Evolutionary conservation across 2,797 vertebrate species (phyloP), one percentile per base, ranked within the genome.

Genomic region (Acropternis orthonyx): DNA sequence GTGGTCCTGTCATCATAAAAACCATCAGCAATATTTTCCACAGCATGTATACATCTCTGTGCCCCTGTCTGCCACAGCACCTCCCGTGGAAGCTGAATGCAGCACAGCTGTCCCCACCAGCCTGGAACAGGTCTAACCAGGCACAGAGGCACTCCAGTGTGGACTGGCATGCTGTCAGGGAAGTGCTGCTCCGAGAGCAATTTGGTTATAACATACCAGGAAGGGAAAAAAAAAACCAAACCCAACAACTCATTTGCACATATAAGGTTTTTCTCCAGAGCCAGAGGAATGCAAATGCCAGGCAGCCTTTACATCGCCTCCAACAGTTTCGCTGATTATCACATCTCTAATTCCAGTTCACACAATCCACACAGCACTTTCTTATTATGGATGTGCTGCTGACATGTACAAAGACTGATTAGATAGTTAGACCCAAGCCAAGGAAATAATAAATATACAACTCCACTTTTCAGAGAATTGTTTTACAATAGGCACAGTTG

Each of bases 331-430:
- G 90, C 82, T 79, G 36, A 97, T 97, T 97, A 98, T 98, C 95
- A 89, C 97, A 91, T 92, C 95, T 97, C 97, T 96, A 88, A 93
- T 89, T 95, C 89, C 84, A 80, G 95, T 90, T 96, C 95, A 63
- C 82, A 69, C 74, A 91, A 92, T 68, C 97, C 96, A 86, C 79
- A 71, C 22, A 84, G 95, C 96, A 92, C 88, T 85, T 97, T 97
- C 98, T 97, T 97, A 97, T 97, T 97, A 95, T 94, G 97, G 97
- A 96, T 85, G 96, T 97, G 96, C 92, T 66, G 86, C 97, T 96
- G 83, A 97, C 97, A 97, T 81, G 91, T 81, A 86, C 89, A 89
- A 43, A 93, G 77, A 66, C 93, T 62, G 97, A 98, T 97, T 97
- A 97, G 97, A 98, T 91, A 97, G 96, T 84, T 71, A 92, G 92